Base-by-base conservation (phyloP, 1,140 invertebrate genomes). In the Diachasma alloeum region DNA sequence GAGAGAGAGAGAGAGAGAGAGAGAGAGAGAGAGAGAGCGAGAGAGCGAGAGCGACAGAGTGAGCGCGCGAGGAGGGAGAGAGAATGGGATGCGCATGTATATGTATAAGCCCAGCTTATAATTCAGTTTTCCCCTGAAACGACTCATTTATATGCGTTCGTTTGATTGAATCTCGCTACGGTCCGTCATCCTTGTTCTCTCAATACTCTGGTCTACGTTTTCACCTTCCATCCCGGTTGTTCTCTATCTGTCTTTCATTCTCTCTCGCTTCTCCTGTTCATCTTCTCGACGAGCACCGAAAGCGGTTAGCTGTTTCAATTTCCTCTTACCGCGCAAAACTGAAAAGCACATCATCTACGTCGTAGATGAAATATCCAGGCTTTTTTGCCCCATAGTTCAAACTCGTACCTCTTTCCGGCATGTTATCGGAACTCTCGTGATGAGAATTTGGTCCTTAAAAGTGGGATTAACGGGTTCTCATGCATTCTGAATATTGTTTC, bases 101-200 rank as follows among this genome's bases (percentile, higher is more conserved):
- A 44, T 78, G 59, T 77, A 66, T 80, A 83, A 82, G 73, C 68
- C 39, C 74, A 76, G 75, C 81, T 81, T 87, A 84, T 86, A 86
- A 86, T 86, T 85, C 83, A 86, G 84, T 86, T 85, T 87, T 84
- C 81, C 81, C 79, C 84, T 84, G 84, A 86, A 87, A 87, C 84
- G 85, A 87, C 85, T 87, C 85, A 87, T 87, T 87, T 86, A 87
- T 86, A 87, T 87, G 84, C 85, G 84, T 87, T 86, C 84, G 85
- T 86, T 87, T 86, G 85, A 86, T 86, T 86, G 85, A 86, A 86
- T 86, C 85, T 86, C 81, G 79, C 81, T 78, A 78, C 79, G 76
- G 77, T 76, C 79, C 39, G 67, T 75, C 67, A 10, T 73, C 72
- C 53, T 73, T 56, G 53, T 73, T 53, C 48, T 63, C 56, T 73